Percentiles rank a stretch among this genome's conserved stretches.
These are phyloP conservation scores for Caenorhabditis latens DNA, from an alignment of 1,140 invertebrate species.

Conservation along the genomic window DNA sequence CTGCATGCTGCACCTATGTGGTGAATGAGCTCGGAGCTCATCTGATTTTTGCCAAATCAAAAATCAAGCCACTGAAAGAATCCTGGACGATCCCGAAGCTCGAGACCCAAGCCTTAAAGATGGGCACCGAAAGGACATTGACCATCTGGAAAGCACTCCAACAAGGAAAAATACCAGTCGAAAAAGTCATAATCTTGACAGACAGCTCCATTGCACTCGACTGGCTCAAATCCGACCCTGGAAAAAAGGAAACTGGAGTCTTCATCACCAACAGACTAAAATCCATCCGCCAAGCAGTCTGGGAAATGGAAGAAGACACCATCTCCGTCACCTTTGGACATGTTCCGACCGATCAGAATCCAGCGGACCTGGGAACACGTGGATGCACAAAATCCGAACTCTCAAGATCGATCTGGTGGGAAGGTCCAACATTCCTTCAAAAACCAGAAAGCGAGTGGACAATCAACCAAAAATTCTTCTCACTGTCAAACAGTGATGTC, in stretches of 20 bases:
- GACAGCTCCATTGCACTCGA: neutral
- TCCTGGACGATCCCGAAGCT: conserved; percentile 48
- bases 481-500: neutral
- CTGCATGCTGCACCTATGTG: neutral
- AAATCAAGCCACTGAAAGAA: conserved; percentile 39
- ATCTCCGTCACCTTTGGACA: neutral
- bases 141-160: neutral
- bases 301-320: neutral
- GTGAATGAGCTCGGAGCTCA: neutral
- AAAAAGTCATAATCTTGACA: neutral
- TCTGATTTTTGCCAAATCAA: neutral
- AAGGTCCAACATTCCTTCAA: neutral
- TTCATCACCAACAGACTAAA: neutral
- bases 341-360: neutral
- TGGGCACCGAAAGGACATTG: neutral
- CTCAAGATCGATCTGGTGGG: neutral
- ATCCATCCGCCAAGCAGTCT: neutral
- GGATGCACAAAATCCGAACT: neutral
- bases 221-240: neutral
- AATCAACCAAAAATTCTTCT: neutral
- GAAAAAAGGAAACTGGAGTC: neutral
- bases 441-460: neutral
- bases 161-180: neutral
- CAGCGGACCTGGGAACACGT: conserved; percentile 22
- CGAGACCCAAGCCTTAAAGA: neutral